A percentile compares a stretch with the other conserved stretches of the same genome.
Evolutionary conservation across 92 coral and sea anemone genomes (phyloP).

Genomic region (Nematostella vectensis): DNA sequence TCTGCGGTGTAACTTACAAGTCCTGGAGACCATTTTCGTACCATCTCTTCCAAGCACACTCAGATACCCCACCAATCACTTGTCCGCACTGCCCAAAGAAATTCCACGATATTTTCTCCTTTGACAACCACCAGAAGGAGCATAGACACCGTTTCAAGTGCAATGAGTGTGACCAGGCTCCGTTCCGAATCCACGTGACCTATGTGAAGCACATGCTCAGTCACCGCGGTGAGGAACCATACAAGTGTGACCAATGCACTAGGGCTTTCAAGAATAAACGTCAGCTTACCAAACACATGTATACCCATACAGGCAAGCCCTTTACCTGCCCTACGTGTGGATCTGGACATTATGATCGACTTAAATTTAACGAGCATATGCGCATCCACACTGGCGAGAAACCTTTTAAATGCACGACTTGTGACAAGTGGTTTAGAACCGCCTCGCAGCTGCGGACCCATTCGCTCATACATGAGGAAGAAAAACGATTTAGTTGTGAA

Average conservation of each 20-base stretch:
- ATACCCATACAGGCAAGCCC: background rate
- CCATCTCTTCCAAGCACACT: background rate
- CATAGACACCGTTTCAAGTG: background rate
- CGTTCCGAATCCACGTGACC: background rate
- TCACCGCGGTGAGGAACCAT: background rate
- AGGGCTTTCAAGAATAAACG: background rate
- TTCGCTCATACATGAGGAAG: conserved; percentile 1
- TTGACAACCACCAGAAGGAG: background rate
- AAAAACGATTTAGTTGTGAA: conserved; percentile 8
- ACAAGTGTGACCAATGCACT: background rate
- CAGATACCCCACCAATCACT: background rate
- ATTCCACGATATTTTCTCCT: background rate
- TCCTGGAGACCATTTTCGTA: background rate
- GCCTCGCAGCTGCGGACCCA: conserved; percentile 6
- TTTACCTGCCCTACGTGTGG: conserved; percentile 11
- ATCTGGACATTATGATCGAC: background rate
- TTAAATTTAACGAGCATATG: background rate
- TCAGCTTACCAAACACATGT: background rate
- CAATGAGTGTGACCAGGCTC: background rate
- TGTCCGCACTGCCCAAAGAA: background rate
- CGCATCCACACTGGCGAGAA: conserved; percentile 22
- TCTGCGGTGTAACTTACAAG: background rate
- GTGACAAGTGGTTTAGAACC: conserved; percentile 18
- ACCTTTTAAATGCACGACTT: conserved; percentile 10
- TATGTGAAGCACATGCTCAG: background rate